Evolutionary conservation across 2,888 invertebrate species (phyloP), one percentile per base, ranked within the genome.

Genomic region (Gibbula magus): DNA sequence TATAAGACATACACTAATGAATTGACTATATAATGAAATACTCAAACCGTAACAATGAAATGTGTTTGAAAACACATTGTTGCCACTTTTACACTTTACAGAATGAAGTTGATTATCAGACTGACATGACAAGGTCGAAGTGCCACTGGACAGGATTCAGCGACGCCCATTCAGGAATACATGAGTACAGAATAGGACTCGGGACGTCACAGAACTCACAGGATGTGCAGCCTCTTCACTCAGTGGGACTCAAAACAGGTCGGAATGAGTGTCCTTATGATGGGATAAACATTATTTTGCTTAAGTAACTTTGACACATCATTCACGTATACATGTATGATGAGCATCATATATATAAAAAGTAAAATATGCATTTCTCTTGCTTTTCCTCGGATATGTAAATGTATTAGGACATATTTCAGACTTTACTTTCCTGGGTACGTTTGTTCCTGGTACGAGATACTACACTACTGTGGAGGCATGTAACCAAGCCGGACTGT

Each of bases 401-500:
- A 29, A 22, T 25, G 61, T n/a, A 2, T 25, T 3, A 25, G 61
- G 16, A 29, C 13, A 10, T 25, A 16, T 61, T 61, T 61, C 29
- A 61, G 61, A 25, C 18, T 22, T 29, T n/a, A 61, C 25, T 2
- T 61, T 25, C 29, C 25, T 29, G 18, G 35, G 52, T 39, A 18
- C 53, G 25, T 79, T 66, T 39, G 51, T 52, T 4, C 80, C 76
- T 1, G 80, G 80, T 13, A 20, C 20, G 29, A 61, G 56, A n/a
- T 80, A 80, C 35, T 80, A 77, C 35, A 73, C 52, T 1, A 77
- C 77, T 18, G 77, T 80, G 13, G 77, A 80, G 67, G 80, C 80
- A 20, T 80, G 80, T 70, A 80, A 80, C 25, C 29, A 54, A 39
- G 80, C 77, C 8, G 54, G 70, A 16, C 77, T 80, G 29, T 80